phyloP scores from a whole-genome alignment of 2,113 vertebrate species.

The Entomyzon cyanotis region DNA sequence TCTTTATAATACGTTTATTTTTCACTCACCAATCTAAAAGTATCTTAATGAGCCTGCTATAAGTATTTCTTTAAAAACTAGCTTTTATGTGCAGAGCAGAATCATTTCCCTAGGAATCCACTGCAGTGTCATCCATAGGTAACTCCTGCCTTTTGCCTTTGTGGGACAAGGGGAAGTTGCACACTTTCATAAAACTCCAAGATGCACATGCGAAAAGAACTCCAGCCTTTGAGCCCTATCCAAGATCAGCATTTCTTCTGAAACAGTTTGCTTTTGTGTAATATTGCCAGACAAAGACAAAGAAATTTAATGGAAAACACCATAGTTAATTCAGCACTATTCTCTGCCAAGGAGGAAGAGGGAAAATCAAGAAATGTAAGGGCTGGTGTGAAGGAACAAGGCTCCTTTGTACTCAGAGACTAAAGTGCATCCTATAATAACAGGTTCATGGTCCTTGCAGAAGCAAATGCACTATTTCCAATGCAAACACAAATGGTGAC shows the following conservation, averaged over 20 bases:
- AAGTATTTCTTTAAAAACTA: not conserved
- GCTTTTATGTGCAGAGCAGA: not conserved
- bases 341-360: not conserved
- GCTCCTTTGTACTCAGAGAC: not conserved
- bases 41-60: not conserved
- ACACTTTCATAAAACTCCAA: not conserved
- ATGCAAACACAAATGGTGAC: not conserved
- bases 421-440: not conserved
- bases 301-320: not conserved
- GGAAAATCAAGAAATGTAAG: not conserved
- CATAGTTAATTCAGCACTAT: not conserved
- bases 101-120: not conserved
- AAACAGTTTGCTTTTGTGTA: not conserved
- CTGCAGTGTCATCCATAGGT: too few relatives aligned
- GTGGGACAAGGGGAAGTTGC: not conserved
- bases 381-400: not conserved
- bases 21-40: not conserved
- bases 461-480: not conserved
- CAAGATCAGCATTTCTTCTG: not conserved
- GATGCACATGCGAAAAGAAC: not conserved
- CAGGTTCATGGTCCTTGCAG: not conserved
- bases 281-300: not conserved
- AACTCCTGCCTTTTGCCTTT: not conserved
- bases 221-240: not conserved
- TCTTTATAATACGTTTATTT: not conserved